Percentiles rank a stretch among this genome's conserved stretches.
Evolutionary conservation across 2,888 invertebrate species (phyloP).

Genomic region (Drosophila parthenogenetica): DNA sequence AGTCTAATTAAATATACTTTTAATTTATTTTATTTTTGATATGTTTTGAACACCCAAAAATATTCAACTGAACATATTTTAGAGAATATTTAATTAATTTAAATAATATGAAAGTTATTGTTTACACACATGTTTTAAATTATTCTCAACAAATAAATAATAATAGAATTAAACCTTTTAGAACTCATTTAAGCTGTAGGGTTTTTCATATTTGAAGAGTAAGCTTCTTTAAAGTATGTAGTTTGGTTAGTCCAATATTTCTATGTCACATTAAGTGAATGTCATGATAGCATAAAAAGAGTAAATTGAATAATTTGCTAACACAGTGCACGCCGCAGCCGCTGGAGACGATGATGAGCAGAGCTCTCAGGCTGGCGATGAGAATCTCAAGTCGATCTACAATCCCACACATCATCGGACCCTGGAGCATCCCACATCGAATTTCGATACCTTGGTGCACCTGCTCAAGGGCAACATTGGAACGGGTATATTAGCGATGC

Average conservation of each 20-base stretch:
- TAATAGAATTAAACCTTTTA: too few relatives aligned
- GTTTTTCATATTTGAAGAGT: background rate
- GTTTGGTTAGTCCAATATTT: background rate
- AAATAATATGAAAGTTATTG: too few relatives aligned
- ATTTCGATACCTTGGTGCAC: slow-evolving; percentile 91
- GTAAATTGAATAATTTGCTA: slow-evolving; percentile 18
- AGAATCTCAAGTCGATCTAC: slow-evolving; percentile 81
- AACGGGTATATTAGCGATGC: slow-evolving; percentile 98
- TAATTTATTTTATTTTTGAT: too few relatives aligned
- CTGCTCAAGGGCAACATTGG: slow-evolving; percentile 92
- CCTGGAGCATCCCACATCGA: slow-evolving; percentile 92
- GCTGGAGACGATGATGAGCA: slow-evolving; percentile 58
- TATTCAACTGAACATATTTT: too few relatives aligned
- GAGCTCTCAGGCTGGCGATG: slow-evolving; percentile 53
- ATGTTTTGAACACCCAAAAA: too few relatives aligned
- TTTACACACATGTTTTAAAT: too few relatives aligned
- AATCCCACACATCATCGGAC: slow-evolving; percentile 89
- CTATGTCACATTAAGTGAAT: slow-evolving; percentile 2
- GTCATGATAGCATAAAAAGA: slow-evolving; percentile 15
- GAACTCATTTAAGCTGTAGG: too few relatives aligned
- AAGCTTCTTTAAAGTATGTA: background rate
- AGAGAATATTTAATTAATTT: too few relatives aligned
- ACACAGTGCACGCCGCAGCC: slow-evolving; percentile 72
- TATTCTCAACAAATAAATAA: too few relatives aligned
- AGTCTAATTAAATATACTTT: too few relatives aligned